Conservation (phyloP, 2,888 invertebrate species). For the Calameuta filiformis region DNA sequence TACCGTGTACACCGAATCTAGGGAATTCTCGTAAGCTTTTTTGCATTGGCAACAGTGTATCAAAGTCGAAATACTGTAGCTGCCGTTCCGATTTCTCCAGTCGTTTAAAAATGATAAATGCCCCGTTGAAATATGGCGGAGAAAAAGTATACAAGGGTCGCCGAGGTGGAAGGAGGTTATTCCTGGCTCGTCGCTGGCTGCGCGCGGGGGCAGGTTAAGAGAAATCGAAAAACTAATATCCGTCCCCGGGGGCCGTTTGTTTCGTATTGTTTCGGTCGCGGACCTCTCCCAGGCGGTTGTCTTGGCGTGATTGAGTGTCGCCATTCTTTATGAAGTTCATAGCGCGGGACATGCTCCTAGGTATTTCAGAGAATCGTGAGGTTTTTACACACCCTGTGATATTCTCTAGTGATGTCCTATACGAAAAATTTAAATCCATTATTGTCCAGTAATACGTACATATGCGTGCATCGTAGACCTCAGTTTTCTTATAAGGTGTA, state of each 20-base stretch:
- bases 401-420: not conserved
- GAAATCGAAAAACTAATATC: constrained; percentile 66
- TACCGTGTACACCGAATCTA: not conserved
- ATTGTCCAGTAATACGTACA: too few relatives aligned
- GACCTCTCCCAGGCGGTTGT: constrained; percentile 54
- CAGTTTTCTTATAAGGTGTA: not conserved
- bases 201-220: constrained; percentile 29
- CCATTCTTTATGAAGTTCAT: constrained; percentile 57
- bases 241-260: constrained; percentile 63
- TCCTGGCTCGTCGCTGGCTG: constrained; percentile 9
- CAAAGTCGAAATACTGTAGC: constrained; percentile 29
- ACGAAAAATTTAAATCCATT: not conserved
- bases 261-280: constrained; percentile 64
- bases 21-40: constrained; percentile 17
- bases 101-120: constrained; percentile 65
- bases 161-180: constrained; percentile 27
- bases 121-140: constrained; percentile 61
- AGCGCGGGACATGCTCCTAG: not conserved
- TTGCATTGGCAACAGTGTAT: constrained; percentile 42
- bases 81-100: constrained; percentile 39
- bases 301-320: constrained; percentile 64
- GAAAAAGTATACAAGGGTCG: constrained; percentile 54
- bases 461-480: not conserved
- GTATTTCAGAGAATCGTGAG: not conserved
- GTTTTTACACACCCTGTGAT: not conserved